Conservation (phyloP, 2,797 vertebrate genomes). For the Syndactyla subalaris region DNA sequence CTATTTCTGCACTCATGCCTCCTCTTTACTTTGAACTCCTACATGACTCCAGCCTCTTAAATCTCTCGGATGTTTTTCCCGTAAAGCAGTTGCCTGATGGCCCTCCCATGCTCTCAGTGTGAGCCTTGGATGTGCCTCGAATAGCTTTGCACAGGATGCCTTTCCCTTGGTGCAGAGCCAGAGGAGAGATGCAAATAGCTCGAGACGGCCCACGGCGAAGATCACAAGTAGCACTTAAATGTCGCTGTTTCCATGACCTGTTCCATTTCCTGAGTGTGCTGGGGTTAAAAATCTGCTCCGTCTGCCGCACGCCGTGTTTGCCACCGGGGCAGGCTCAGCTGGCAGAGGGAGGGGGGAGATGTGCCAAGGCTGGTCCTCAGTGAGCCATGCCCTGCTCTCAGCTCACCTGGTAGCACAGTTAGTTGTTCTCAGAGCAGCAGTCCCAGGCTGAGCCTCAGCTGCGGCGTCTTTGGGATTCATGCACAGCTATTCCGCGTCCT, state of each 20-base stretch:
- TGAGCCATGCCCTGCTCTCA: neutral
- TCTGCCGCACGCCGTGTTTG: neutral
- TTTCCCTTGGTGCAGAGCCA: neutral
- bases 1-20: neutral
- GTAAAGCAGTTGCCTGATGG: neutral
- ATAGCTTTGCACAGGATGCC: accelerated
- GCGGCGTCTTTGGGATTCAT: neutral
- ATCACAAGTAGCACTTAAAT: neutral
- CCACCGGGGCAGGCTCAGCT: neutral
- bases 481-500: conserved; percentile 12
- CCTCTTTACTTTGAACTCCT: neutral
- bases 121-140: neutral
- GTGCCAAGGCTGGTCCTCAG: neutral
- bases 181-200: neutral
- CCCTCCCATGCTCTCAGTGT: neutral
- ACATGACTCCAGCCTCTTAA: neutral
- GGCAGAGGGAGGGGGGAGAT: neutral
- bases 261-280: neutral
- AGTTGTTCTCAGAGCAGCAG: neutral
- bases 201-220: neutral
- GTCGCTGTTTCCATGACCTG: neutral
- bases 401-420: neutral
- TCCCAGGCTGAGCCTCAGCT: neutral
- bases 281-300: neutral
- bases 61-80: neutral